These are phyloP conservation scores for Pseudochirops corinnae DNA, from an alignment of 2,797 vertebrate genomes.

Conservation along the genomic window DNA sequence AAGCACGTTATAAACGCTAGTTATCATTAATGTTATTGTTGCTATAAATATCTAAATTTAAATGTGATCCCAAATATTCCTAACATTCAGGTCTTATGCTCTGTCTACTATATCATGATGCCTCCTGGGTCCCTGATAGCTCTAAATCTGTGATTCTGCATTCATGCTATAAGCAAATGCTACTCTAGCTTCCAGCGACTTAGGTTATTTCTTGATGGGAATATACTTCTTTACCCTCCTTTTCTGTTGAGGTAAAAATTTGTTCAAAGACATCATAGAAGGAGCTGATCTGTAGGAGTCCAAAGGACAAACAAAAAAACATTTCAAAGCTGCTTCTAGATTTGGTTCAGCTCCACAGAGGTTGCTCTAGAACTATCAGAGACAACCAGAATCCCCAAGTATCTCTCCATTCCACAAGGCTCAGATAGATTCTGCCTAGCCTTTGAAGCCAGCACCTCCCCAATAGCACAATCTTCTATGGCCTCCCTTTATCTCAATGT, in stretches of 20 bases:
- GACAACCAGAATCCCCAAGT: background rate
- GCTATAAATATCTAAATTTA: background rate
- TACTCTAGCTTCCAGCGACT: background rate
- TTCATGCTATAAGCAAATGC: background rate
- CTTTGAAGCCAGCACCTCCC: background rate
- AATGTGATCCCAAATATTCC: background rate
- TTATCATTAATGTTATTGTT: background rate
- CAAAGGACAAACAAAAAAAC: background rate
- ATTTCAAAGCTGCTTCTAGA: background rate
- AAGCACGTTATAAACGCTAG: background rate
- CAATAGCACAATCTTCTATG: background rate
- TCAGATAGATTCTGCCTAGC: background rate
- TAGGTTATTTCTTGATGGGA: background rate
- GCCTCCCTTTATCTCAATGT: conserved; percentile 33
- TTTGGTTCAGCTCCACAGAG: background rate
- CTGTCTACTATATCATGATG: background rate
- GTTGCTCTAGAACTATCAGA: background rate
- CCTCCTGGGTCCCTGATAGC: background rate
- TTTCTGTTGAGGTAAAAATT: background rate
- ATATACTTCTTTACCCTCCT: background rate
- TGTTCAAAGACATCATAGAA: background rate
- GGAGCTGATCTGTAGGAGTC: background rate
- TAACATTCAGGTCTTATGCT: background rate
- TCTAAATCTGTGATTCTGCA: background rate
- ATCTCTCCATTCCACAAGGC: background rate